Evolutionary conservation across 2,113 vertebrate genomes (phyloP).

Genomic region (Trichechus manatus): DNA sequence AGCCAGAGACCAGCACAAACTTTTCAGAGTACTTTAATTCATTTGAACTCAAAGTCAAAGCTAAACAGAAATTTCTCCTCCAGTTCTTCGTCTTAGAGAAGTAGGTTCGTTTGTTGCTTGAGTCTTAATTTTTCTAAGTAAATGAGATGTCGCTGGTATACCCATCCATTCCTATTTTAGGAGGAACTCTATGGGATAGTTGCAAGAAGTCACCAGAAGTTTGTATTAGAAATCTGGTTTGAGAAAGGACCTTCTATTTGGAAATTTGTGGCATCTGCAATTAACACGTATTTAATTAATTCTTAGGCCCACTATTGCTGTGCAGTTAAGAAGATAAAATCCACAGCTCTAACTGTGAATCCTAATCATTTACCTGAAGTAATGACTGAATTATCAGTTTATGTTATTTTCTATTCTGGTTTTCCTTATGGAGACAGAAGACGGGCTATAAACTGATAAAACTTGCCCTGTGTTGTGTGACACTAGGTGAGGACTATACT

Average conservation of each 20-base stretch:
- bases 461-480: background rate
- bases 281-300: background rate
- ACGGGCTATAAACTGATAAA: background rate
- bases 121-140: conserved; percentile 30
- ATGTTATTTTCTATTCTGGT: background rate
- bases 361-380: background rate
- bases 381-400: background rate
- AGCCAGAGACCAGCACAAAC: conserved; percentile 8
- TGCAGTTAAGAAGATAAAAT: background rate
- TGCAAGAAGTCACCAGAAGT: background rate
- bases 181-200: background rate
- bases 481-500: background rate
- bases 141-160: background rate
- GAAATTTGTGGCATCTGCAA: background rate
- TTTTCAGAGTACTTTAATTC: conserved; percentile 59
- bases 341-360: background rate
- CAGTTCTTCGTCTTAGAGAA: background rate
- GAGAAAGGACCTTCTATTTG: background rate
- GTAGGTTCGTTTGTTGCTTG: background rate
- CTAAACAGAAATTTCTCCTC: background rate
- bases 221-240: background rate
- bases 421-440: background rate
- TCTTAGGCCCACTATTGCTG: background rate
- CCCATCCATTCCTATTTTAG: background rate
- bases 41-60: background rate